Conservation (phyloP, 2,113 vertebrate genomes). For the Rhea pennata region DNA sequence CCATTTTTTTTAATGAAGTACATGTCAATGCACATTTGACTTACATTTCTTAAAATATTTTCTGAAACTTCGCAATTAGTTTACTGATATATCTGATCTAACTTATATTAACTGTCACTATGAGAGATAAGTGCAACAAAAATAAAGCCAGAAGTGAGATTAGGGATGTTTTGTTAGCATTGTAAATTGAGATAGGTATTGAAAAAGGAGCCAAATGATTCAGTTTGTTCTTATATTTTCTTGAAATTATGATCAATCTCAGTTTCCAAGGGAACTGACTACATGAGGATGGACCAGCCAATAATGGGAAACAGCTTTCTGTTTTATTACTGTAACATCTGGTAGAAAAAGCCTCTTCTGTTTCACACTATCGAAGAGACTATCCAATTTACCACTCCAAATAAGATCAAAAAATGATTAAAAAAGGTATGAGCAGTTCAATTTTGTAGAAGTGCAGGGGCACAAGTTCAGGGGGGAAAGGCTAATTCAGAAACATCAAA, state of each 20-base stretch:
- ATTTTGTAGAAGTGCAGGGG: background rate
- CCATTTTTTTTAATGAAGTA: background rate
- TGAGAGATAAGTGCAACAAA: background rate
- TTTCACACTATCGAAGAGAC: conserved; percentile 9
- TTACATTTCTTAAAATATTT: conserved; percentile 1
- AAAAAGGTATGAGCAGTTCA: conserved; percentile 13
- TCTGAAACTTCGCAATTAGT: background rate
- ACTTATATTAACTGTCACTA: conserved; percentile 7
- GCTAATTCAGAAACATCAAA: background rate
- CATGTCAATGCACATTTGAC: background rate
- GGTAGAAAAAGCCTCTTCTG: conserved; percentile 24
- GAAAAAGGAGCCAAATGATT: background rate
- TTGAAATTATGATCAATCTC: conserved; percentile 49
- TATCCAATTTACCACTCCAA: conserved; percentile 31
- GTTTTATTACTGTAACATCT: conserved; percentile 50
- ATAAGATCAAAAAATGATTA: conserved; percentile 22
- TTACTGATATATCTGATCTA: background rate
- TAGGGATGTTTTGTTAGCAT: background rate
- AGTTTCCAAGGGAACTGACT: conserved; percentile 41
- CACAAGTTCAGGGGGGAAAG: background rate
- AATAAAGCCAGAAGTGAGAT: background rate
- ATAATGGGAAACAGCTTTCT: conserved; percentile 66
- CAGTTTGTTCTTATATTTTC: conserved; percentile 49
- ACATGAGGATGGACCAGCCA: conserved; percentile 42
- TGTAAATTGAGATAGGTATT: conserved; percentile 29